phyloP scores from a whole-genome alignment of 1,140 invertebrate species.

The Bombus polaris region DNA sequence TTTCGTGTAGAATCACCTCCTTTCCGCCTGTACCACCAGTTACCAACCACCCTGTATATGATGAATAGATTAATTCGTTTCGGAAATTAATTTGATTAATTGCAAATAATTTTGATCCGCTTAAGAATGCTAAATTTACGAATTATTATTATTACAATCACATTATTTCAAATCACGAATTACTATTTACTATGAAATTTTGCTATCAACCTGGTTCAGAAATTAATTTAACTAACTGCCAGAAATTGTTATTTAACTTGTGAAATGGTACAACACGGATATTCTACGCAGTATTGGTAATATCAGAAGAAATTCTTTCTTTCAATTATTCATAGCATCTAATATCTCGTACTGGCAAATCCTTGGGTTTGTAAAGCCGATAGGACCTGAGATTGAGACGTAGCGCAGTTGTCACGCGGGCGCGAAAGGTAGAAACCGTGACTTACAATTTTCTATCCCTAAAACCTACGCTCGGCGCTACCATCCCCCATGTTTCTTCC shows the following conservation, averaged over 20 bases:
- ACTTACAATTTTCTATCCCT: conserved; percentile 28
- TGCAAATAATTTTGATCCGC: no score
- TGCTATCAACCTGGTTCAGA: not conserved
- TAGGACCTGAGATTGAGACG: conserved; percentile 9
- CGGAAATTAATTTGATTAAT: no score
- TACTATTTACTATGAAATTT: not conserved
- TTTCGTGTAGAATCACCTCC: no score
- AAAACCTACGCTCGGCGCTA: not conserved
- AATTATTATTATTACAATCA: no score
- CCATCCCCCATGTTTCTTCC: conserved; percentile 1
- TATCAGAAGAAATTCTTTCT: not conserved
- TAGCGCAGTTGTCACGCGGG: not conserved
- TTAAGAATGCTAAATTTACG: no score
- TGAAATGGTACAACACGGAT: not conserved
- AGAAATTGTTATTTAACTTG: not conserved
- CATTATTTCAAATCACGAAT: no score
- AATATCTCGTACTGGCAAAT: not conserved
- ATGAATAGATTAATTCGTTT: no score
- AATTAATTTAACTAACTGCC: not conserved
- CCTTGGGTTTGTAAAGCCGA: not conserved
- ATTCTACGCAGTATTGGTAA: not conserved
- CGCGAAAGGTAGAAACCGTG: not conserved
- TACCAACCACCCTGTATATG: no score
- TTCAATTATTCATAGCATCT: not conserved
- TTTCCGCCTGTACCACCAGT: no score